Conservation (phyloP, 2,797 vertebrate genomes). For the Oryzias sinensis region DNA sequence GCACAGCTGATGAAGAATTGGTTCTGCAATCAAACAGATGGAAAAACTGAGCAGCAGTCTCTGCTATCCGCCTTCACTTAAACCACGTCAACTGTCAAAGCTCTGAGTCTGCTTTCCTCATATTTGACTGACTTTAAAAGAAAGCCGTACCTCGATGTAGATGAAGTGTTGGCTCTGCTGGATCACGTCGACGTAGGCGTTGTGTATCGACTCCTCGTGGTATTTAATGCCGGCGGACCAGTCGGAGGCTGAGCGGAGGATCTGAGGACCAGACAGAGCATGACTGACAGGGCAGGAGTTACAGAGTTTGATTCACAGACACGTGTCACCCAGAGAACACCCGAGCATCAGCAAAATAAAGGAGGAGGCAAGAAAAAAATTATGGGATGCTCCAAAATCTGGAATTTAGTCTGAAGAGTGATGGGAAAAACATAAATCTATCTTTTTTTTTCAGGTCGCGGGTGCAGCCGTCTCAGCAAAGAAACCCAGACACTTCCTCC, state of each 20-base stretch:
- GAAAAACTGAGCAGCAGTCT: background rate
- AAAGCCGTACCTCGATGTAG: conserved; percentile 85
- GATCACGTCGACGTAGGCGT: conserved; percentile 84
- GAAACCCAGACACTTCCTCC: no score
- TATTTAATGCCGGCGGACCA: conserved; percentile 98
- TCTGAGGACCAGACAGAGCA: conserved; percentile 59
- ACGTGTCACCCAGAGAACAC: no score
- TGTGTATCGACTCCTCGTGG: conserved; percentile 95
- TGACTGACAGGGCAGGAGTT: rapidly evolving
- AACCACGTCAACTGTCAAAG: no score
- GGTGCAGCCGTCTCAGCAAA: no score
- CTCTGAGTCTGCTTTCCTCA: no score
- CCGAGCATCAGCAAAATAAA: no score
- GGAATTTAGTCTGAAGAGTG: no score
- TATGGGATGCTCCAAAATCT: no score
- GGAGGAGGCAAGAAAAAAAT: no score
- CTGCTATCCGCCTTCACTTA: background rate
- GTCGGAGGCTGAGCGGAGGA: conserved; percentile 90
- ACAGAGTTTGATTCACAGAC: background rate
- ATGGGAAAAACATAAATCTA: no score
- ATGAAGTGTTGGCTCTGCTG: conserved; percentile 90
- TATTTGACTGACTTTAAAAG: no score
- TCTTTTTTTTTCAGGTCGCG: no score
- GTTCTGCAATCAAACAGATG: conserved; percentile 77
- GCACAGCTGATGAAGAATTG: conserved; percentile 98